Conservation (phyloP, 2,888 invertebrate genomes). For the Drosophila greeni region DNA sequence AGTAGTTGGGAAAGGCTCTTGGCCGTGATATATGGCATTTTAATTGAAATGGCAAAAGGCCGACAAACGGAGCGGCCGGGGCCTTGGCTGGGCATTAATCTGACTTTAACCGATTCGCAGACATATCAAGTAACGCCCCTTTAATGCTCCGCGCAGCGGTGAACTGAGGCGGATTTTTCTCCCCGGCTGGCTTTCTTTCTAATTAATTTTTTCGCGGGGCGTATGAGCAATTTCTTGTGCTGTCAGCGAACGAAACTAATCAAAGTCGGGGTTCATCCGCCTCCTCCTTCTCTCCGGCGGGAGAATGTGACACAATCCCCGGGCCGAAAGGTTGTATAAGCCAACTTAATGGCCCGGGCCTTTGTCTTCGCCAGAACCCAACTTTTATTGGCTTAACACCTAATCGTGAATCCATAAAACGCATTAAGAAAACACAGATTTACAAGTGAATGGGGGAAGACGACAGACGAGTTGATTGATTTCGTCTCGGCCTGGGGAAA, state of each 20-base stretch:
- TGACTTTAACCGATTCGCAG: conserved; percentile 42
- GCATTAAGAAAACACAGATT: conserved; percentile 49
- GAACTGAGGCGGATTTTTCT: conserved; percentile 21
- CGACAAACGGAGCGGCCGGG: conserved; percentile 2
- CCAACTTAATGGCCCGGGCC: conserved; percentile 23
- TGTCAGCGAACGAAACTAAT: conserved; percentile 33
- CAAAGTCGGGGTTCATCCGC: conserved; percentile 17
- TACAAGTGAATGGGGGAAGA: conserved; percentile 45
- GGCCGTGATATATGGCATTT: conserved; percentile 64
- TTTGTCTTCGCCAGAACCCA: conserved; percentile 32
- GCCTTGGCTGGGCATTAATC: conserved; percentile 28
- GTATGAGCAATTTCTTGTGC: conserved; percentile 44
- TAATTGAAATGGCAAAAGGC: conserved; percentile 68
- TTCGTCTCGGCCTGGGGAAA: conserved; percentile 51
- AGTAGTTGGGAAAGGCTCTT: conserved; percentile 32
- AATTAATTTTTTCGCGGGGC: conserved; percentile 54
- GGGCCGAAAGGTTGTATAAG: conserved; percentile 11
- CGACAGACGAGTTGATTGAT: conserved; percentile 57
- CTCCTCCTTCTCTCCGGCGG: neutral
- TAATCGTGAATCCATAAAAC: conserved; percentile 51
- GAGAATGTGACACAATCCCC: conserved; percentile 34
- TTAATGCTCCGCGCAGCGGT: conserved; percentile 17
- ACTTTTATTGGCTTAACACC: conserved; percentile 49
- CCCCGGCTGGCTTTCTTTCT: conserved; percentile 35
- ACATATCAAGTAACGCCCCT: conserved; percentile 45